Base-by-base conservation (phyloP, 1,140 invertebrate species). In the Drosophila ananassae region DNA sequence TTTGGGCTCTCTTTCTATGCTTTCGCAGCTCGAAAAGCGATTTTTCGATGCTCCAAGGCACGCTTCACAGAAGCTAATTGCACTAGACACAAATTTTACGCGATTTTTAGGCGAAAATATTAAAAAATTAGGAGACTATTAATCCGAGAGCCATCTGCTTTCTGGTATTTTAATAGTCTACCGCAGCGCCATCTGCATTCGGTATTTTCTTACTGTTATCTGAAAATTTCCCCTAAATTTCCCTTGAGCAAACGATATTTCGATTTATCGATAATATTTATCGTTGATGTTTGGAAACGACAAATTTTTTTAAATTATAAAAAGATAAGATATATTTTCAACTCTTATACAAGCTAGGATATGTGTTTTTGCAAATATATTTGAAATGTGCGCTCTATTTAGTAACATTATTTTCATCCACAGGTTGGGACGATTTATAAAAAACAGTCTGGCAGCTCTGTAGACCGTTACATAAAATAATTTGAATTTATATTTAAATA, bases 141-240 rank as follows among this genome's bases (percentile, higher is more conserved):
- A 63, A 41, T 67, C 59, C 46, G 58, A 52, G 44, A 48, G 25
- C 56, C 25, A 28, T 28, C 25, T 28, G 25, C 25, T 28, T 28
- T 28, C 25, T 28, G 25, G 25, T 28, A 28, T 28, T 28, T 28
- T 28, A 5, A 28, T 28, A 28, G 39, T 44, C 39, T 44, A 13
- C 34, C 34, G n/a, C 39, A 44, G 12, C 39, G 39, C 25, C 25
- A 28, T 5, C 25, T 28, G 25, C 25, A 28, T 28, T 28, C 25
- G 25, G 25, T 28, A 28, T 28, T 28, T 28, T 28, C 25, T 1
- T 28, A 28, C 25, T 28, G 7, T 6, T 28, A 17, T 17, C 17
- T 17, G 17, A 17, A 17, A 17, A 17, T 17, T 0, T 17, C 17
- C 17, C 17, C 0, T 17, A 17, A 17, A 17, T 17, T 17, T 17